Conservation (phyloP, 2,888 invertebrate species). For the Dicyrtomina minuta region DNA sequence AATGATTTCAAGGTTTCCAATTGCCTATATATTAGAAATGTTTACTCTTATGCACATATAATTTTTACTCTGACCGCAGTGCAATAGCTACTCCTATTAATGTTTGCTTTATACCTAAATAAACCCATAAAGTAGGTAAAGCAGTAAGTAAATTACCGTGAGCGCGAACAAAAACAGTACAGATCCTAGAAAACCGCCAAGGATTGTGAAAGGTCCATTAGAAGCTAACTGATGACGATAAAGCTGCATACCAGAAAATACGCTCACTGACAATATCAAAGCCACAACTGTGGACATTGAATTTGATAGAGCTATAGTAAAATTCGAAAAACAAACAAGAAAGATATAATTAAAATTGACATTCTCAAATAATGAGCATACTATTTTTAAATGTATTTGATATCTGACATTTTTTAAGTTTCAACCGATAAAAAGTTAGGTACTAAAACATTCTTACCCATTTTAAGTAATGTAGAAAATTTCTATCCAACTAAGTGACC, state of each 20-base stretch:
- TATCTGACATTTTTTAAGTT: no score
- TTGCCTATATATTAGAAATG: slow-evolving; percentile 62
- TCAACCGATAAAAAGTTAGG: no score
- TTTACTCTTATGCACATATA: not conserved
- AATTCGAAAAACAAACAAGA: slow-evolving; percentile 7
- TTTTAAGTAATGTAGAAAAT: not conserved
- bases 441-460: no score
- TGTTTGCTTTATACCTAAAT: not conserved
- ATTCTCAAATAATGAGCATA: no score
- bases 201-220: slow-evolving; percentile 78
- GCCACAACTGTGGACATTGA: slow-evolving; percentile 76
- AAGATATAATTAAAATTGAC: not conserved
- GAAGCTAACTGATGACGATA: slow-evolving; percentile 77
- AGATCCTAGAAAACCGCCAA: slow-evolving; percentile 87
- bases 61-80: not conserved
- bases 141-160: slow-evolving; percentile 64
- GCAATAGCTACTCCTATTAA: not conserved
- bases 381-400: no score
- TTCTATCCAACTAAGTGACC: no score
- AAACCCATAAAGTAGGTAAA: not conserved
- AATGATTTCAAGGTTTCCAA: slow-evolving; percentile 82
- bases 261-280: slow-evolving; percentile 74
- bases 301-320: slow-evolving; percentile 68
- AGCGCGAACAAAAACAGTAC: slow-evolving; percentile 80
- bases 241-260: slow-evolving; percentile 92